These are phyloP conservation scores for Onychorhynchus coronatus DNA, from an alignment of 2,113 vertebrate species.

Conservation along the genomic window DNA sequence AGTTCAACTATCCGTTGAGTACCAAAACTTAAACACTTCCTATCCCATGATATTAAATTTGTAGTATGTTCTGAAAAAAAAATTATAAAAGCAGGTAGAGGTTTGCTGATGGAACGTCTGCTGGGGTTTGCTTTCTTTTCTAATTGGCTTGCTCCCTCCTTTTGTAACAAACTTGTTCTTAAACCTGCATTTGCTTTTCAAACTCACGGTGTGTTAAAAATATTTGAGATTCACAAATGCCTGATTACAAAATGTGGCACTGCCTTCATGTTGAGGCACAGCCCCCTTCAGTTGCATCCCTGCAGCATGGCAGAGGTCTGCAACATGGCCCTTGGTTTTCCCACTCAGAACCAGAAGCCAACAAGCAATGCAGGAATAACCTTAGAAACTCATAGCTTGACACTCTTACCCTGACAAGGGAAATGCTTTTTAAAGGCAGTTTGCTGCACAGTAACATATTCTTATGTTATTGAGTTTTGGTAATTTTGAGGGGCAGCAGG, in stretches of 20 bases:
- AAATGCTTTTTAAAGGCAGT: background rate
- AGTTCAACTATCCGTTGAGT: background rate
- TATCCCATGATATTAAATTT: background rate
- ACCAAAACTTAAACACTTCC: background rate
- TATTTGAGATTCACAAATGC: background rate
- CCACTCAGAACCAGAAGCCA: background rate
- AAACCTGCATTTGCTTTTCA: background rate
- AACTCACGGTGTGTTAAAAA: background rate
- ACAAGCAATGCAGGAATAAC: rapidly evolving
- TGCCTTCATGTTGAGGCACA: background rate
- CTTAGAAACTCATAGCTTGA: background rate
- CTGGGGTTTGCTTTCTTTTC: background rate
- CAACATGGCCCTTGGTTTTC: rapidly evolving
- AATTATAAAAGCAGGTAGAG: background rate
- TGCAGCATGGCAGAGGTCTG: background rate
- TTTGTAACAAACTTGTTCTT: background rate
- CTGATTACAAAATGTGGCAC: too few species aligned
- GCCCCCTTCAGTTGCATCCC: background rate
- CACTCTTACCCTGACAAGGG: background rate
- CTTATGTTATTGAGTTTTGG: rapidly evolving
- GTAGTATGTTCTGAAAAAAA: background rate
- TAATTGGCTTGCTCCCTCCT: background rate
- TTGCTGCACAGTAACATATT: rapidly evolving
- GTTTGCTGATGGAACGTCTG: background rate
- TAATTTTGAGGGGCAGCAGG: background rate